These are phyloP conservation scores for Chondrosia reniformis DNA, from an alignment of 37 sponge, comb jelly and placozoan genomes.

Conservation along the genomic window DNA sequence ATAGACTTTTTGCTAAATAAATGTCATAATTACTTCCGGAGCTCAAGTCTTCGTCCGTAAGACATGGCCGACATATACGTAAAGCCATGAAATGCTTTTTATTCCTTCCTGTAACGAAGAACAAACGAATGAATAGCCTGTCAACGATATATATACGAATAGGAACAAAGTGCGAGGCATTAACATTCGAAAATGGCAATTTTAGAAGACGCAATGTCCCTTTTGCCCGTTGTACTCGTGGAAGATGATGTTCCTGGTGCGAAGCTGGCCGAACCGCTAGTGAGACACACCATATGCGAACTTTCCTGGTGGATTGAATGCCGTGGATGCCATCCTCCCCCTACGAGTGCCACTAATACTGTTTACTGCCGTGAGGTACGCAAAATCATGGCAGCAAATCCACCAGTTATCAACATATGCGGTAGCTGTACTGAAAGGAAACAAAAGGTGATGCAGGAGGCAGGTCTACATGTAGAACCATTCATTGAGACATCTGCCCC, in stretches of 20 bases:
- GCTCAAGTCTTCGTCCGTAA: not conserved
- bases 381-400: not conserved
- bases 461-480: not conserved
- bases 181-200: not conserved
- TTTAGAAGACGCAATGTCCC: not conserved
- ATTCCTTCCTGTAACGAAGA: not conserved
- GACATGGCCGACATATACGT: not conserved
- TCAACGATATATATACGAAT: not conserved
- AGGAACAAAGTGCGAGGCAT: not conserved
- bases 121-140: not conserved
- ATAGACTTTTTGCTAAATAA: not conserved
- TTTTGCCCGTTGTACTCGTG: not conserved
- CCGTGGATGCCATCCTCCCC: not conserved
- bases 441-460: not conserved
- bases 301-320: constrained; percentile 3
- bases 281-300: not conserved
- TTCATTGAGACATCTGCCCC: not conserved
- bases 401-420: not conserved
- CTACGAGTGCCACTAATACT: not conserved
- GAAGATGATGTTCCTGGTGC: not conserved
- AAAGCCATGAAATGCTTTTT: not conserved
- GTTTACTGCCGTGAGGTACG: not conserved
- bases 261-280: not conserved
- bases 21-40: not conserved
- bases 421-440: not conserved